Conservation (phyloP, 1,140 invertebrate species). For the Bilobella aurantiaca region DNA sequence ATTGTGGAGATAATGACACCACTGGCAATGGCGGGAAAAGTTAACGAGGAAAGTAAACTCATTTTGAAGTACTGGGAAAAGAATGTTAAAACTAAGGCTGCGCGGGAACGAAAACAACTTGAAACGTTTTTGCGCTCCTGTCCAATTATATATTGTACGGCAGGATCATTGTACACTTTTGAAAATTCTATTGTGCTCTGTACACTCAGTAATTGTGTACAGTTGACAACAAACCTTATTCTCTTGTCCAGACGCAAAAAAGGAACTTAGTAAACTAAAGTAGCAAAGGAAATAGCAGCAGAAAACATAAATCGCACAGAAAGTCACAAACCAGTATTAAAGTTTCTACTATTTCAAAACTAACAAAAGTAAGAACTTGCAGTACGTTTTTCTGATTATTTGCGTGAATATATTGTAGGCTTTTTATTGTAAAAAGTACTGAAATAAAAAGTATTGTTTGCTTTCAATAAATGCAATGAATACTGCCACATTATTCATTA, state of each 20-base stretch:
- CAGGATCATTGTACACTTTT: slow-evolving; percentile 14
- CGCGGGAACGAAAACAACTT: not conserved
- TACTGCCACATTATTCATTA: no score
- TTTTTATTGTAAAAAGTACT: no score
- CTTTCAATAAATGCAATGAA: no score
- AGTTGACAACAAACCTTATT: slow-evolving; percentile 8
- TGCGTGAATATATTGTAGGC: no score
- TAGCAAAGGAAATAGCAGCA: no score
- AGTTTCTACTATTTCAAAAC: no score
- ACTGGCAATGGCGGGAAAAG: slow-evolving; percentile 7
- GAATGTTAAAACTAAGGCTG: not conserved
- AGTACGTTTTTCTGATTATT: no score
- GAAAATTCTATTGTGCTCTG: slow-evolving; percentile 17
- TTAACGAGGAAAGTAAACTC: not conserved
- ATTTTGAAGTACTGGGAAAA: not conserved
- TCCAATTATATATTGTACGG: not conserved
- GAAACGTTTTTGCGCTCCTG: not conserved
- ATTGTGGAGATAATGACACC: not conserved
- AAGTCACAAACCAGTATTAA: no score
- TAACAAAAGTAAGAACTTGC: no score
- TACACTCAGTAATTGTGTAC: slow-evolving; percentile 8
- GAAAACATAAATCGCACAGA: no score
- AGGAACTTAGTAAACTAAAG: no score
- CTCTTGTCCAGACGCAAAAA: slow-evolving; percentile 2
- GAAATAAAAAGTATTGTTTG: no score